Percentiles rank a stretch among this genome's conserved stretches.
Conservation (phyloP, 53 echinoderm and acorn worm genomes). For the Glandiceps talaboti region DNA sequence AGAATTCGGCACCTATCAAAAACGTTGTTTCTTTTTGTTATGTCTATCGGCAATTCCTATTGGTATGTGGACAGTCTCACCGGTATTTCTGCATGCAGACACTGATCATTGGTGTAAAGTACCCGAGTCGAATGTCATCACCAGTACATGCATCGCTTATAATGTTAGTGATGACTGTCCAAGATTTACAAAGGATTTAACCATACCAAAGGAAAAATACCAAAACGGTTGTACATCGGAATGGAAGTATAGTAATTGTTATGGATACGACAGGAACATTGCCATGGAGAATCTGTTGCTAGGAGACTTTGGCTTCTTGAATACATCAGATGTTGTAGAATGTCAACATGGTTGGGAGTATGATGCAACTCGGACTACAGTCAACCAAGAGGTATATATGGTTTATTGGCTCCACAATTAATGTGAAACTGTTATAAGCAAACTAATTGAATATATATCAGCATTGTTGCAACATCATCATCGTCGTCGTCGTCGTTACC, state of each 20-base stretch:
- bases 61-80: neutral
- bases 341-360: neutral
- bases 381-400: no score
- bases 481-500: no score
- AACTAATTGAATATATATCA: no score
- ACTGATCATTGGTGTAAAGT: neutral
- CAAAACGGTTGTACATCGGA: neutral
- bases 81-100: neutral
- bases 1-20: neutral
- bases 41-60: neutral
- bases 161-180: neutral
- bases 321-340: neutral
- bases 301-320: neutral
- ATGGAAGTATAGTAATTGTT: neutral
- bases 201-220: neutral
- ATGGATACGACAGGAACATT: neutral
- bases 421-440: no score
- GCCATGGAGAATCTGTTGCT: no score
- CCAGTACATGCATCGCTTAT: neutral
- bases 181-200: no score
- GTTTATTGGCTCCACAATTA: no score
- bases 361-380: no score
- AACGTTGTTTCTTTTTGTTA: neutral
- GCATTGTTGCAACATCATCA: no score
- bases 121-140: neutral